Conservation (phyloP, 2,888 invertebrate genomes). For the Microplitis manilae region DNA sequence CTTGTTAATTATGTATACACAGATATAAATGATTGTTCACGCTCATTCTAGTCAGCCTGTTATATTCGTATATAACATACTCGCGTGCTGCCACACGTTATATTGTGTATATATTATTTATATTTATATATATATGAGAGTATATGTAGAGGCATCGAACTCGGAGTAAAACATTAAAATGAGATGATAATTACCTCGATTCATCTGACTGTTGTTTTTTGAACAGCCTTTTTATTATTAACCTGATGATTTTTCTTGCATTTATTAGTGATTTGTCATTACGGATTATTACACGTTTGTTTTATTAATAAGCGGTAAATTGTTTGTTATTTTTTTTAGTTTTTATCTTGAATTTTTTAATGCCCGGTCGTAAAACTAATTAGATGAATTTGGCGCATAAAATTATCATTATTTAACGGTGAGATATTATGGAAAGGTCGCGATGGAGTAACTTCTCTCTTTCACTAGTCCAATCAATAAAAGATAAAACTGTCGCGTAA, state of each 20-base stretch:
- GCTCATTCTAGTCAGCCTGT: slow-evolving; percentile 45
- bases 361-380: not conserved
- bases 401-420: slow-evolving; percentile 22
- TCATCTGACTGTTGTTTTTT: not conserved
- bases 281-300: not conserved
- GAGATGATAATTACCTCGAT: slow-evolving; percentile 9
- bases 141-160: not conserved
- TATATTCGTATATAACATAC: slow-evolving; percentile 12
- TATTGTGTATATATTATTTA: not conserved
- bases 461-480: slow-evolving; percentile 30
- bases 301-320: slow-evolving; percentile 8
- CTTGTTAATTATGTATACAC: slow-evolving; percentile 62
- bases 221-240: not conserved
- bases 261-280: not conserved
- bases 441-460: slow-evolving; percentile 25
- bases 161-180: not conserved
- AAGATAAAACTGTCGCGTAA: slow-evolving; percentile 30
- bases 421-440: slow-evolving; percentile 6
- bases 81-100: slow-evolving; percentile 9
- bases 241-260: slow-evolving; percentile 7
- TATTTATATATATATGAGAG: not conserved
- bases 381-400: slow-evolving; percentile 16
- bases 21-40: slow-evolving; percentile 56
- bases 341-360: slow-evolving; percentile 7
- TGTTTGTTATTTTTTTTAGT: not conserved